Evolutionary conservation across 2,113 vertebrate genomes (phyloP).

Genomic region (Ammodytes marinus): DNA sequence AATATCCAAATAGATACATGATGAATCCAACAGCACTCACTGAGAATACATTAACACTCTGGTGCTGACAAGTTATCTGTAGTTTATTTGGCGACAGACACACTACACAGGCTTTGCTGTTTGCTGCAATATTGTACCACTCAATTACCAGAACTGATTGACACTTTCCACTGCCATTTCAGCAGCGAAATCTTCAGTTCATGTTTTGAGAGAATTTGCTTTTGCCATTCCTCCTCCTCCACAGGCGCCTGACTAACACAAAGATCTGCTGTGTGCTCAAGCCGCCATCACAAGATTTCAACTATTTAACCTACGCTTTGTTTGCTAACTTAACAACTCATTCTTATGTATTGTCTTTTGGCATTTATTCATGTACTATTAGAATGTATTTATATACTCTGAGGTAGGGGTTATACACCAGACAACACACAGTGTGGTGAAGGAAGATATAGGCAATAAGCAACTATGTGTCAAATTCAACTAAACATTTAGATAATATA

Average conservation of each 20-base stretch:
- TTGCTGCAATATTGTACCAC: neutral
- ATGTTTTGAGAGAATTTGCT: conserved; percentile 5
- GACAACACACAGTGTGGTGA: neutral
- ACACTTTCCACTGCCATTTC: neutral
- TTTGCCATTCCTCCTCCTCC: conserved; percentile 36
- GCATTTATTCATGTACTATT: neutral
- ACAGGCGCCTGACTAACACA: conserved; percentile 24
- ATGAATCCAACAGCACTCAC: neutral
- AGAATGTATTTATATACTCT: too few species aligned
- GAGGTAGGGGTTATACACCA: neutral
- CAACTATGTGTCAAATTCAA: neutral
- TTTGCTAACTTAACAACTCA: neutral
- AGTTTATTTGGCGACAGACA: neutral
- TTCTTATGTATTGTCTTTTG: neutral
- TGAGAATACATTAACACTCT: conserved; percentile 9
- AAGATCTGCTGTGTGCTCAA: conserved; percentile 41
- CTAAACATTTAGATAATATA: neutral
- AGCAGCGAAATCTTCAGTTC: neutral
- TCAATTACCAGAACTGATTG: neutral
- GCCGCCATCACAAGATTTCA: conserved; percentile 23
- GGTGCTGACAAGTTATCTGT: conserved; percentile 6
- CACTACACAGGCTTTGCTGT: neutral
- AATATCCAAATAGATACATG: neutral
- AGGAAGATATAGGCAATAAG: neutral
- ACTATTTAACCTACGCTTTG: neutral